Evolutionary conservation across 1,140 invertebrate species (phyloP).

Genomic region (Drosophila repletoides): DNA sequence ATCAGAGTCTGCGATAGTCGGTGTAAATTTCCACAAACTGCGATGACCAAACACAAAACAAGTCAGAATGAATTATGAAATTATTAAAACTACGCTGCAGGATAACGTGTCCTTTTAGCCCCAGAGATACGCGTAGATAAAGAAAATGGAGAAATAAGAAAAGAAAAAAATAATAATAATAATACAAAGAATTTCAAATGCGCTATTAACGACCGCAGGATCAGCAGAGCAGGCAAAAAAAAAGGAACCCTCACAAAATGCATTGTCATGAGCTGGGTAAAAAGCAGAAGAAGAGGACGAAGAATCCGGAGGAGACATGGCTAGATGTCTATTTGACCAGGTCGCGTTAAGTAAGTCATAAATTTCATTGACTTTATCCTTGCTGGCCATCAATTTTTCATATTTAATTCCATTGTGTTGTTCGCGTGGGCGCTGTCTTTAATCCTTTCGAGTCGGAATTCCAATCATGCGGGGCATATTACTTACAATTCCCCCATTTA

Average conservation of each 20-base stretch:
- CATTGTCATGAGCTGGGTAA: slow-evolving; percentile 47
- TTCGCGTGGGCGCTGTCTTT: slow-evolving; percentile 33
- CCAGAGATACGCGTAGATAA: slow-evolving; percentile 36
- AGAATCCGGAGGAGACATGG: background rate
- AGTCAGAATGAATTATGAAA: slow-evolving; percentile 63
- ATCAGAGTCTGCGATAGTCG: slow-evolving; percentile 39
- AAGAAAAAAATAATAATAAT: slow-evolving; percentile 38
- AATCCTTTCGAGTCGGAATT: slow-evolving; percentile 53
- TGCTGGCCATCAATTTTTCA: slow-evolving; percentile 47
- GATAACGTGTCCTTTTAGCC: slow-evolving; percentile 38
- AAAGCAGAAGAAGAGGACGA: background rate
- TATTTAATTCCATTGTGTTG: slow-evolving; percentile 71
- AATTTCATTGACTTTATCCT: slow-evolving; percentile 79
- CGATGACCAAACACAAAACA: slow-evolving; percentile 70
- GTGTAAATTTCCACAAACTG: slow-evolving; percentile 77
- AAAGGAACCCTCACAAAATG: slow-evolving; percentile 31
- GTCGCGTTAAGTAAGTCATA: slow-evolving; percentile 69
- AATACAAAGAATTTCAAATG: slow-evolving; percentile 33
- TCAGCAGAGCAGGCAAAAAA: slow-evolving; percentile 7
- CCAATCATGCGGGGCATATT: slow-evolving; percentile 64
- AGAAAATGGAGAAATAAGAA: slow-evolving; percentile 56
- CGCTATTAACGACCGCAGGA: slow-evolving; percentile 74
- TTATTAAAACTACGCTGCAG: slow-evolving; percentile 64
- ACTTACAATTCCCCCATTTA: slow-evolving; percentile 19
- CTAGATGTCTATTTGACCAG: slow-evolving; percentile 11